A percentile compares a stretch with the other conserved stretches of the same genome.
phyloP scores from a whole-genome alignment of 2,113 vertebrate genomes.

The Gnathonemus echidnorhynchus region DNA sequence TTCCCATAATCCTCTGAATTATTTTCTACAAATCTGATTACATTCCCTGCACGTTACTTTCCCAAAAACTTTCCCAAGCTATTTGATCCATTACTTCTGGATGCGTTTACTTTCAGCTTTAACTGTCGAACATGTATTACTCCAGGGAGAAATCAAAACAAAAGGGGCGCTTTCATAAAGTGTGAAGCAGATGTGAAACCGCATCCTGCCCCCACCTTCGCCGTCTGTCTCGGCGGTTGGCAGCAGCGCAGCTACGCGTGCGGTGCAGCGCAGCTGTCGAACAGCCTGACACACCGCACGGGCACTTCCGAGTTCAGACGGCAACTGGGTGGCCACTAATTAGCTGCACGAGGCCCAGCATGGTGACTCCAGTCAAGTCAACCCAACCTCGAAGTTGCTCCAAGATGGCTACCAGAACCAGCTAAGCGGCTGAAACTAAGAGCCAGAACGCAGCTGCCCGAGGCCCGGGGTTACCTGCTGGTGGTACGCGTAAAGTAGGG shows the following conservation, averaged over 20 bases:
- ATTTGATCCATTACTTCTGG: background rate
- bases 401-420: background rate
- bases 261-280: constrained; percentile 1
- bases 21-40: background rate
- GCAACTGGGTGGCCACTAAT: background rate
- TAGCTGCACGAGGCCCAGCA: background rate
- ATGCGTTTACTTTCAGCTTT: background rate
- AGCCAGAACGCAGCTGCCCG: background rate
- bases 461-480: constrained; percentile 60
- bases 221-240: constrained; percentile 11
- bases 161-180: constrained; percentile 43
- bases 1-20: constrained; percentile 12
- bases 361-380: background rate
- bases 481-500: constrained; percentile 81
- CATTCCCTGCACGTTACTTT: background rate
- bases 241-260: constrained; percentile 9
- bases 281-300: background rate
- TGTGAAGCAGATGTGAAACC: constrained; percentile 46
- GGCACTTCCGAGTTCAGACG: background rate
- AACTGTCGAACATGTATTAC: background rate
- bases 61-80: background rate
- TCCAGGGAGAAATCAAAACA: constrained; percentile 37
- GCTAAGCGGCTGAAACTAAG: background rate
- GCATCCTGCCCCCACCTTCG: constrained; percentile 4
- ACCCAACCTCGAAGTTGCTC: background rate